Evolutionary conservation across 2,113 vertebrate species (phyloP).

Genomic region (Aegithalos caudatus): DNA sequence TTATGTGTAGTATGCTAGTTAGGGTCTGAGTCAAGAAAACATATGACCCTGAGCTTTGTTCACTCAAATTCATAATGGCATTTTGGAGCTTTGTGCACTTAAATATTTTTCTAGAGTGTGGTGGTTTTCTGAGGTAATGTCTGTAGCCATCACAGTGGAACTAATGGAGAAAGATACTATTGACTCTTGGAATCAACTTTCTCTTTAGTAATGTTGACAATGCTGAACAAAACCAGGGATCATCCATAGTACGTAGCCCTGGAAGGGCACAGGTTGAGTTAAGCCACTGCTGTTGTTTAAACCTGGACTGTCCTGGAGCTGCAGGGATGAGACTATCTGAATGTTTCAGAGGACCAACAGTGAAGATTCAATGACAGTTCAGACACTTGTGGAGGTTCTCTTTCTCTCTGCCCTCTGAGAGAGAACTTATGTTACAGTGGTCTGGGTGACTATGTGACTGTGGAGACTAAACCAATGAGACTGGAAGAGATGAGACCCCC

Average conservation of each 20-base stretch:
- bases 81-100: neutral
- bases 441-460: neutral
- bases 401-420: neutral
- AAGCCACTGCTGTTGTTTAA: neutral
- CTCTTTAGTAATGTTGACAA: neutral
- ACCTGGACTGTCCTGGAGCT: neutral
- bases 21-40: neutral
- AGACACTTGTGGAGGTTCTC: neutral
- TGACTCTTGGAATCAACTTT: neutral
- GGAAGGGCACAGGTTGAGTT: neutral
- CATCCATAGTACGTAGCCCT: neutral
- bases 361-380: neutral
- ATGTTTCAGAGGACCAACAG: neutral
- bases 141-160: neutral
- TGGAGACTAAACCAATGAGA: neutral
- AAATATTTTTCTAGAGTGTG: neutral
- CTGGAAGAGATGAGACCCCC: neutral
- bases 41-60: neutral
- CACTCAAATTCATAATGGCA: neutral
- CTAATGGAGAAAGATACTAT: neutral
- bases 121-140: neutral
- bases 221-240: neutral
- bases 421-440: neutral
- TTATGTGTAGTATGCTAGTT: neutral
- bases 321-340: neutral